Conservation (phyloP, 2,797 vertebrate genomes). For the Melanotaenia maccullochi region DNA sequence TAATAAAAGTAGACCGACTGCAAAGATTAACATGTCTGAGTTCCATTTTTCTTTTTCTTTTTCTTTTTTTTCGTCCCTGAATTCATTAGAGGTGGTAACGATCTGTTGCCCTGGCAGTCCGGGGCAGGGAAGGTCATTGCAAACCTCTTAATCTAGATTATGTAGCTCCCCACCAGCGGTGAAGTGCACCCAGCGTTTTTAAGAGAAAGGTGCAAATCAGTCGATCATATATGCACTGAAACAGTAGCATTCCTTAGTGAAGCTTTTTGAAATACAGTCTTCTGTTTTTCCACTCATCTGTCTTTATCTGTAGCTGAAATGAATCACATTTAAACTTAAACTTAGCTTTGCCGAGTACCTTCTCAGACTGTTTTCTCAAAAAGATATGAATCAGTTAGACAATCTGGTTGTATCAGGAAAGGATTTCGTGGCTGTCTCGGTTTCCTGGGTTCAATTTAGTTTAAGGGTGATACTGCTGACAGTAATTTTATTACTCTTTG, state of each 20-base stretch:
- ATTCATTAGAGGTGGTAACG: conserved; percentile 73
- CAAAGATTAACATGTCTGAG: conserved; percentile 57
- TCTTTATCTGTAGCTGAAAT: conserved; percentile 12
- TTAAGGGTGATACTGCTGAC: conserved; percentile 26
- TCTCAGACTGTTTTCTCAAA: not conserved
- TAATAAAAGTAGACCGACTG: conserved; percentile 49
- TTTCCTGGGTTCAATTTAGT: conserved; percentile 31
- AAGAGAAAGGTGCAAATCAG: conserved; percentile 39
- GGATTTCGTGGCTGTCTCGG: conserved; percentile 6
- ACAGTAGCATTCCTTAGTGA: conserved; percentile 23
- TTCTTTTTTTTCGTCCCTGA: conserved; percentile 46
- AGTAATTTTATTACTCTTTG: conserved; percentile 34
- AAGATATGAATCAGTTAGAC: conserved; percentile 10
- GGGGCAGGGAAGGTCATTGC: conserved; percentile 62
- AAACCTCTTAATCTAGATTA: conserved; percentile 59
- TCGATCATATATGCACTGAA: not conserved
- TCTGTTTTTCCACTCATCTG: not conserved
- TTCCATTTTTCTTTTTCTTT: not conserved
- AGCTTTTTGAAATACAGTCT: conserved; percentile 12
- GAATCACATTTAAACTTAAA: conserved; percentile 9
- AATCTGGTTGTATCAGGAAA: conserved; percentile 2
- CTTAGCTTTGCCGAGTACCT: conserved; percentile 1
- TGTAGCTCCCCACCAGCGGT: conserved; percentile 28
- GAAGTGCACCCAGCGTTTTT: conserved; percentile 1
- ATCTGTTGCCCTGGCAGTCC: conserved; percentile 61